Base-by-base conservation (phyloP, 2,113 vertebrate species). In the Callipepla californica region DNA sequence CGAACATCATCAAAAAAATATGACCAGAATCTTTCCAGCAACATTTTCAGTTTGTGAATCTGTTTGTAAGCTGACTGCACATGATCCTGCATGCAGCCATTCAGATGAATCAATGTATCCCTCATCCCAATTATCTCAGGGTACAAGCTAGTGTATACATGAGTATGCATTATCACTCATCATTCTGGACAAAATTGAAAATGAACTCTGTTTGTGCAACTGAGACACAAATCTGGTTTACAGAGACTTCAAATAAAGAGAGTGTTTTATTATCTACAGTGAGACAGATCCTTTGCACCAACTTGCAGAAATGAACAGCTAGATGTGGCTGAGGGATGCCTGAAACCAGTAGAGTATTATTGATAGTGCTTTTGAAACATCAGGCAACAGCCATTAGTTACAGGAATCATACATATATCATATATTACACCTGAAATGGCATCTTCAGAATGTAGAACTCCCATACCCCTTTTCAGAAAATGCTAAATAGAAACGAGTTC, bases 391-490 rank as follows among this genome's bases (percentile, higher is more conserved):
- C 17, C 65, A 42, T 19, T 30, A 58, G 20, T 53, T 51, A 25
- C 36, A 58, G 63, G 61, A 75, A 72, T 79, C 20, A n/a, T 8
- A 58, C 13, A 42, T 7, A 10, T 23, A 32, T 7, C 30, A 32
- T 21, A 40, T 9, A 11, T 23, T 63, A 32, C 19, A 9, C 28
- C 26, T 86, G 59, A 72, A 77, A 79, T 34, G 0, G 2, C 28
- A 36, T 9, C 16, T 63, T 65, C 40, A 79, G 34, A 23, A 92
- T 8, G 32, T 42, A 28, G 48, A 75, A 67, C 5, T 59, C 47
- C n/a, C 17, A 8, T 26, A 83, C 89, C 5, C 18, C 34, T 30
- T 65, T 61, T 68, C 74, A 80, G 65, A 91, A 95, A 73, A 87
- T 32, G 30, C 40, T 61, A 51, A 32, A 61, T 57, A n/a, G 55